phyloP scores from a whole-genome alignment of 2,888 invertebrate species.

The Drosophila stalkeri region DNA sequence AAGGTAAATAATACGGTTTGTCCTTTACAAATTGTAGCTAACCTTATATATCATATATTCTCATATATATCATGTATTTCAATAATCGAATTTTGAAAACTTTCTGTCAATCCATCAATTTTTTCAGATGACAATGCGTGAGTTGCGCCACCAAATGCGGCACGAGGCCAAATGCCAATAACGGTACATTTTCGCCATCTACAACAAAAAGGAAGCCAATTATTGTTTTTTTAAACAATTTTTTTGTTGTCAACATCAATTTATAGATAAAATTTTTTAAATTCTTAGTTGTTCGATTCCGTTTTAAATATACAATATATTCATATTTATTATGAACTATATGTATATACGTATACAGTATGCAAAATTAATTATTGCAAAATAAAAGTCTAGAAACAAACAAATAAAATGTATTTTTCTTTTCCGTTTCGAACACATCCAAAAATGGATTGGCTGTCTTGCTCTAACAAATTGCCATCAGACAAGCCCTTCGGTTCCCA shows the following conservation, averaged over 20 bases:
- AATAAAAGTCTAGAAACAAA: background rate
- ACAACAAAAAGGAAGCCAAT: background rate
- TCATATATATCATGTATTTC: background rate
- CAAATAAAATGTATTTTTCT: background rate
- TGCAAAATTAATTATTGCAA: background rate
- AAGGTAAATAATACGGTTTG: constrained; percentile 66
- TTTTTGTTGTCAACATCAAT: background rate
- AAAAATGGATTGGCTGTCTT: background rate
- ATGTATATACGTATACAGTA: background rate
- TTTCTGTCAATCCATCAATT: background rate
- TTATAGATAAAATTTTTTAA: background rate
- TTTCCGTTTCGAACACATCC: background rate
- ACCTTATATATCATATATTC: constrained; percentile 18
- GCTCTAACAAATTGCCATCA: background rate
- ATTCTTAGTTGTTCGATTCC: background rate
- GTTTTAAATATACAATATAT: background rate
- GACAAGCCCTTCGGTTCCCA: background rate
- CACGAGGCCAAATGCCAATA: constrained; percentile 28
- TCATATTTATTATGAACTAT: background rate
- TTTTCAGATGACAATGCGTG: constrained; percentile 73
- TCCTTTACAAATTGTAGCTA: constrained; percentile 53
- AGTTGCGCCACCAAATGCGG: constrained; percentile 65
- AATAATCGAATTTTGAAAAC: background rate
- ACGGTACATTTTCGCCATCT: background rate
- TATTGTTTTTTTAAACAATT: background rate